Base-by-base conservation (phyloP, 2,113 vertebrate genomes). In the Myxocyprinus asiaticus region DNA sequence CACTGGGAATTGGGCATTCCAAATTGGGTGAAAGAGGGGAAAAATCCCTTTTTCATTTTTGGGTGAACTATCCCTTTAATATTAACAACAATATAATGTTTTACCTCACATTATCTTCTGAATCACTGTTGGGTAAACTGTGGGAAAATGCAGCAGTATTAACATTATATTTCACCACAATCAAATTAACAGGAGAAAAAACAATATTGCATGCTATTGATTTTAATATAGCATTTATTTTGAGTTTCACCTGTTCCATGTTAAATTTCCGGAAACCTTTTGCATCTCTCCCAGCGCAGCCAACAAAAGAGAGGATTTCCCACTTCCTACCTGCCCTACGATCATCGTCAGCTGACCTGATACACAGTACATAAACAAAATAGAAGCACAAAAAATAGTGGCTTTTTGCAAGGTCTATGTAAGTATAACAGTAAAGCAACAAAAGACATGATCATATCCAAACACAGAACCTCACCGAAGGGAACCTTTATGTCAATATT, bases 251-350 rank as follows among this genome's bases (percentile, higher is more conserved):
- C 94, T 98, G 93, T 95, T 96, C 98, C 98, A 99, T 75, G 86
- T 93, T 83, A 99, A 84, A 0, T 69, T 91, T 44, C 98, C 98
- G 0, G 98, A 98, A 48, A 96, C 86, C 91, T 94, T 95, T 91
- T 99, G 96, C 97, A 99, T 99, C 85, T 99, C 98, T 8, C 98
- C 97, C 78, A 99, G 94, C 0, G 95, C 94, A 22, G 97, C 98
- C 69, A 99, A 90, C 74, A 99, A 88, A 82, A 99, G 94, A 4
- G 98, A 99, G 0, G 98, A 99, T 79, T 99, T 99, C 69, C 98
- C 98, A 0, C 96, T 97, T 79, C 98, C 98, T 79, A 99, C 98
- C 82, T 99, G 98, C 11, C 98, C 98, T 68, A 99, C 98, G 7
- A 99, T 97, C 96, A 99, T 98, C 0, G 98, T 99, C 88, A 99